Evolutionary conservation across 2,113 vertebrate genomes (phyloP), one percentile per base, ranked within the genome.

Genomic region (Gavia stellata): DNA sequence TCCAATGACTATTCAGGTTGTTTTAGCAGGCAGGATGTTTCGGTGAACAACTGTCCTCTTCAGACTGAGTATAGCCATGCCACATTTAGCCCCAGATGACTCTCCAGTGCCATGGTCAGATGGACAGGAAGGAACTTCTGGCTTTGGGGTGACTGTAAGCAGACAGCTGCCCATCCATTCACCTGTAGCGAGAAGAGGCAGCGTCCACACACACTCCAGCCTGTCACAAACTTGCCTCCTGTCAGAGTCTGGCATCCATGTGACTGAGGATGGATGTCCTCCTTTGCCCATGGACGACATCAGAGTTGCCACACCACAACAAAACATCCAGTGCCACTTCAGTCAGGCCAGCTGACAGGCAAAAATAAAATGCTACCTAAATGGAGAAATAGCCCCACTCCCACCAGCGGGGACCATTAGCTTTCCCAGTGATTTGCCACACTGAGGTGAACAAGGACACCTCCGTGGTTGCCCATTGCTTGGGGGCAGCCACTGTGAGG

Each of bases 141-240:
- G 20, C 8, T 90, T 82, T 72, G 67, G 28, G 10, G 9, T 77
- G 17, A 13, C n/a, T 13, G 29, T 42, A 47, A 65, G 19, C 61
- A 61, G 49, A 17, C 34, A 68, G 36, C 26, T 92, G 11, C 52
- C 68, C 26, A 26, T 20, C 40, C n/a, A 3, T 24, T 87, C 80
- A 42, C 19, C 47, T 59, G 36, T 14, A 36, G n/a, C 0, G 1
- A 61, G 40, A 65, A 61, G 17, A 78, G 59, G 17, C 73, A 86
- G 12, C 2, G 0, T 28, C 31, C 40, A 9, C 53, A 9, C 53
- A 23, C 4, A 2, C 5, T 25, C 50, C 13, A 7, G 2, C 31
- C 21, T 33, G 34, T 29, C 62, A 36, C 40, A 26, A 59, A 3
- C 20, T 52, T 88, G 4, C 20, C 34, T 75, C 18, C 24, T 49